Percentiles rank a stretch among this genome's conserved stretches.
Conservation (phyloP, 2,888 invertebrate genomes). For the Eremobia ochroleuca region DNA sequence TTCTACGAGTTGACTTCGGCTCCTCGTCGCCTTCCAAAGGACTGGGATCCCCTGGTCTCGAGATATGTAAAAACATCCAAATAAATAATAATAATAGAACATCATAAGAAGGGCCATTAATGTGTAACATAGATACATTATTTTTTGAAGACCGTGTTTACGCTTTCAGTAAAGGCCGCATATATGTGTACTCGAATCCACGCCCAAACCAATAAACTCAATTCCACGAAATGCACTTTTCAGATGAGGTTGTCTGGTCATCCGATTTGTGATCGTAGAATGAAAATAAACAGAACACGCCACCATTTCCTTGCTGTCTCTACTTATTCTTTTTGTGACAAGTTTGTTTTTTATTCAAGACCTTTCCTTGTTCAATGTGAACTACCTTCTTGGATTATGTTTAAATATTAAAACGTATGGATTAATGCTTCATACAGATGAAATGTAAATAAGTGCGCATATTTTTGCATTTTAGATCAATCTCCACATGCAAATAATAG, state of each 20-base stretch:
- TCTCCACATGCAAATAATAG: conserved; percentile 39
- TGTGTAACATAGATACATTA: no score
- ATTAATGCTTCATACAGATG: conserved; percentile 5
- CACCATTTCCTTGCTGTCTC: not conserved
- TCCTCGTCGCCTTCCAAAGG: no score
- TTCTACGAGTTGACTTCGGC: no score
- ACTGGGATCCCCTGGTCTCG: no score
- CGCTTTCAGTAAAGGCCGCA: no score
- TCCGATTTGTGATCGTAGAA: conserved; percentile 9
- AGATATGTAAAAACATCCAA: no score
- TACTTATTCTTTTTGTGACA: conserved; percentile 18
- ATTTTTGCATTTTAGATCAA: conserved; percentile 43
- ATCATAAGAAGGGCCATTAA: not conserved
- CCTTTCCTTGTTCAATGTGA: not conserved
- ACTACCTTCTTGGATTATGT: not conserved
- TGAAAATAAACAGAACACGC: conserved; percentile 11
- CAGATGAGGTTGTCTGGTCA: conserved; percentile 18
- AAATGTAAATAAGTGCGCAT: conserved; percentile 45
- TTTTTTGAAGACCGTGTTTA: not conserved
- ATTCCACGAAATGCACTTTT: conserved; percentile 20
- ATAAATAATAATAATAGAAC: not conserved
- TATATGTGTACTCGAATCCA: not conserved
- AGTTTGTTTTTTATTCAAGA: conserved; percentile 19
- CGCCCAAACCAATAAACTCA: not conserved
- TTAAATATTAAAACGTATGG: conserved; percentile 11